Evolutionary conservation across 2,888 invertebrate species (phyloP).

Genomic region (Tachina grossa): DNA sequence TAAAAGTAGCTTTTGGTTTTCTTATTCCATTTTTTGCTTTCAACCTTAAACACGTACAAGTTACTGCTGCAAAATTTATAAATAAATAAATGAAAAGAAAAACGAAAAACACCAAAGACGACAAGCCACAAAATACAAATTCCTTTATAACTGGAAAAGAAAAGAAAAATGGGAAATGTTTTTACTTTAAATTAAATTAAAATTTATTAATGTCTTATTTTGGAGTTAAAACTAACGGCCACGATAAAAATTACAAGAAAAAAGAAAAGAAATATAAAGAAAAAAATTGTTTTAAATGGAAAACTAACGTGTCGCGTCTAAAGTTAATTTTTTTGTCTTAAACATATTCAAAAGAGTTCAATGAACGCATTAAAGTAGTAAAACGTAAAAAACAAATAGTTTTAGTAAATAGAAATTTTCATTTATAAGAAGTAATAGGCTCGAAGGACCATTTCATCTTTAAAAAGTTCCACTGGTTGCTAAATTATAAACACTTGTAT

Average conservation of each 20-base stretch:
- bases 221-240: constrained; percentile 37
- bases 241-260: background rate
- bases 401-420: no score
- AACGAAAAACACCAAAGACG: background rate
- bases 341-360: constrained; percentile 23
- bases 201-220: constrained; percentile 35
- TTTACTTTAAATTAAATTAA: constrained; percentile 26
- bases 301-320: constrained; percentile 22
- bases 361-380: constrained; percentile 1
- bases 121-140: constrained; percentile 14
- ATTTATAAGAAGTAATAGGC: no score
- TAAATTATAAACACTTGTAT: no score
- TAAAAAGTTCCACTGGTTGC: no score
- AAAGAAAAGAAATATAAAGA: background rate
- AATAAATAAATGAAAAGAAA: constrained; percentile 4
- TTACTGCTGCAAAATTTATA: background rate
- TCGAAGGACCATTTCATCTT: no score
- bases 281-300: constrained; percentile 19
- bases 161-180: constrained; percentile 36
- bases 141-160: constrained; percentile 21
- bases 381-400: no score
- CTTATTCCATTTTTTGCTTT: constrained; percentile 10
- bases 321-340: background rate
- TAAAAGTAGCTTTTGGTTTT: constrained; percentile 30
- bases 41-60: constrained; percentile 36